A percentile compares a stretch with the other conserved stretches of the same genome.
These are phyloP conservation scores for Deilephila porcellus DNA, from an alignment of 2,888 invertebrate species.

Conservation along the genomic window DNA sequence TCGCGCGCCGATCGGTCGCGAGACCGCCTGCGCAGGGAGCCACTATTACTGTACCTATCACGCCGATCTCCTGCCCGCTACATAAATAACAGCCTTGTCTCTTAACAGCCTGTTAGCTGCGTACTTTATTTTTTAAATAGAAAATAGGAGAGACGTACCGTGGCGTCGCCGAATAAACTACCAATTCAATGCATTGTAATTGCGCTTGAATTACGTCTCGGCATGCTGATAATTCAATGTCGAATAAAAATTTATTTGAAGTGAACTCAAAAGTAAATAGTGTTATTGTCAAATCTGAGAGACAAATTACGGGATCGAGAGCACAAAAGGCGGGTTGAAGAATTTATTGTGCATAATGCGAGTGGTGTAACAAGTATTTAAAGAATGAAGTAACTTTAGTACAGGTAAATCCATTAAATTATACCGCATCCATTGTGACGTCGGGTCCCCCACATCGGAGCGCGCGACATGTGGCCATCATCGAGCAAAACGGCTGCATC, in stretches of 20 bases:
- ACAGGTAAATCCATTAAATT: constrained; percentile 46
- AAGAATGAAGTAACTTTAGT: constrained; percentile 29
- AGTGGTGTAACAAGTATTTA: constrained; percentile 23
- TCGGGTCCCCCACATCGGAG: constrained; percentile 48
- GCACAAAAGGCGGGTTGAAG: constrained; percentile 2
- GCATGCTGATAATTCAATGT: too few relatives aligned
- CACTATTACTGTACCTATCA: constrained; percentile 51
- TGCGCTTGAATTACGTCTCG: background rate
- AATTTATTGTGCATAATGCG: constrained; percentile 16
- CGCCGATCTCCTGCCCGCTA: constrained; percentile 55
- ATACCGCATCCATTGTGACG: constrained; percentile 60
- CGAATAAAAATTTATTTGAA: background rate
- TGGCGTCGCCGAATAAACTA: background rate
- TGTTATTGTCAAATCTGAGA: constrained; percentile 9
- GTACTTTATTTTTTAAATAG: constrained; percentile 39
- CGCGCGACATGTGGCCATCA: constrained; percentile 68
- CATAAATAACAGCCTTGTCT: constrained; percentile 58
- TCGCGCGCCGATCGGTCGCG: constrained; percentile 59
- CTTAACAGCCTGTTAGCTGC: constrained; percentile 45
- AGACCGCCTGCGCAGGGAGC: constrained; percentile 53
- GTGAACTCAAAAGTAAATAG: background rate
- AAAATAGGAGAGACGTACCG: constrained; percentile 22
- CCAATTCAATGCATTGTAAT: constrained; percentile 1
- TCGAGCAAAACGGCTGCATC: constrained; percentile 65
- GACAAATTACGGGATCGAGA: constrained; percentile 14